Conservation (phyloP, 2,888 invertebrate species). For the Strigamia crassipes region DNA sequence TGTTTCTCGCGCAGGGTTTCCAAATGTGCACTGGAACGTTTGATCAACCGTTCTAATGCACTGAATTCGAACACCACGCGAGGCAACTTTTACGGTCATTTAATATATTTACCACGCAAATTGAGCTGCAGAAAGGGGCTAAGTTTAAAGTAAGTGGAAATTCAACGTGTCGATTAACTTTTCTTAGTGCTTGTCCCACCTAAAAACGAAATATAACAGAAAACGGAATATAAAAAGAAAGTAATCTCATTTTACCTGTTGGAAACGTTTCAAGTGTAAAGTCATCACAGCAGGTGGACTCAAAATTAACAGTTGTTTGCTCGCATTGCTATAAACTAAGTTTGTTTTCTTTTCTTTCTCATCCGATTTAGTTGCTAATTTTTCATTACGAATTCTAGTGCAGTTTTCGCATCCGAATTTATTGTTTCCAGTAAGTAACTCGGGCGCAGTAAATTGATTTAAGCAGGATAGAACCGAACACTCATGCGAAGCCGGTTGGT, state of each 20-base stretch:
- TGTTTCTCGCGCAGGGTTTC: too few species aligned
- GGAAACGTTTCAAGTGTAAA: slow-evolving; percentile 93
- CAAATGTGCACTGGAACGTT: too few species aligned
- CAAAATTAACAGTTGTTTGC: slow-evolving; percentile 70
- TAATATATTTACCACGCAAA: slow-evolving; percentile 62
- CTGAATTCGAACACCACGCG: neutral
- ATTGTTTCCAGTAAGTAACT: slow-evolving; percentile 87
- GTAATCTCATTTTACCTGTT: slow-evolving; percentile 64
- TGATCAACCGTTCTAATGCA: too few species aligned
- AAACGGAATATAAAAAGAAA: too few species aligned
- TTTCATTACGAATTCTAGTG: slow-evolving; percentile 52
- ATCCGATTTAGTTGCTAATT: slow-evolving; percentile 41
- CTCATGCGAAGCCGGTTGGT: slow-evolving; percentile 62
- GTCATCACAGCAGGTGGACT: slow-evolving; percentile 92
- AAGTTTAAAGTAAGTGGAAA: slow-evolving; percentile 86
- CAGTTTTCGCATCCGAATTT: slow-evolving; percentile 92
- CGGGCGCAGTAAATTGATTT: slow-evolving; percentile 87
- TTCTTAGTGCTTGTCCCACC: slow-evolving; percentile 69
- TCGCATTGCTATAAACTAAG: slow-evolving; percentile 61
- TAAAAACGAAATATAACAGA: slow-evolving; percentile 53
- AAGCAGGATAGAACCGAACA: slow-evolving; percentile 78
- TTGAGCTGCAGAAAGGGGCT: slow-evolving; percentile 79
- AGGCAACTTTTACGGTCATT: too few species aligned
- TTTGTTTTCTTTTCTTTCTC: slow-evolving; percentile 60
- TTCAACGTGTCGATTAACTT: slow-evolving; percentile 82